These are phyloP conservation scores for Venusia cambrica DNA, from an alignment of 2,888 invertebrate genomes.

Conservation along the genomic window DNA sequence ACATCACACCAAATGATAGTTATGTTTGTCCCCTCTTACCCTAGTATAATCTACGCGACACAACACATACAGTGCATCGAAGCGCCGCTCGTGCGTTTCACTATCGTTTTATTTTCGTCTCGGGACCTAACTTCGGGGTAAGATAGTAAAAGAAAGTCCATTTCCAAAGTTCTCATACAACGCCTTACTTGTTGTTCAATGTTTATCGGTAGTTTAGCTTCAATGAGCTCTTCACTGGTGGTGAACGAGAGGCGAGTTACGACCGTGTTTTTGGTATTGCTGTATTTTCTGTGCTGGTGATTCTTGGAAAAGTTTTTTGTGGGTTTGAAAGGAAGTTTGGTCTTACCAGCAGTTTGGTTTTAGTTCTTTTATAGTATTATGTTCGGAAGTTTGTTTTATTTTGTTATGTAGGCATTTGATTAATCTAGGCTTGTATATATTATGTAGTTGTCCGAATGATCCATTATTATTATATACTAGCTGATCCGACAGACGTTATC, in stretches of 20 bases:
- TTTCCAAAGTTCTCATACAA: slow-evolving; percentile 34
- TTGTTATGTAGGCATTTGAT: too few species aligned
- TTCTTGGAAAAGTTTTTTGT: slow-evolving; percentile 4
- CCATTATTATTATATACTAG: too few species aligned
- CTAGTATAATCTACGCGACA: slow-evolving; percentile 2
- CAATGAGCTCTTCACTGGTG: slow-evolving; percentile 16
- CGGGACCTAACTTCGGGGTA: slow-evolving; percentile 34
- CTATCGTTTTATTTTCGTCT: slow-evolving; percentile 38
- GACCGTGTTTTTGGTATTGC: slow-evolving; percentile 14
- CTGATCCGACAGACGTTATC: too few species aligned
- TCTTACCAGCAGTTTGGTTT: too few species aligned
- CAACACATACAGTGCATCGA: slow-evolving; percentile 23
- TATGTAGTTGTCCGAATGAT: too few species aligned
- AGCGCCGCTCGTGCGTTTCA: slow-evolving; percentile 27
- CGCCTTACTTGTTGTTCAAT: slow-evolving; percentile 25
- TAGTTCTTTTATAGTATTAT: too few species aligned
- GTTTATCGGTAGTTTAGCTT: slow-evolving; percentile 22
- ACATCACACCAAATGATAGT: neutral
- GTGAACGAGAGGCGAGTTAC: slow-evolving; percentile 17
- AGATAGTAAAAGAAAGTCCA: slow-evolving; percentile 37
- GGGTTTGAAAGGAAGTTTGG: too few species aligned
- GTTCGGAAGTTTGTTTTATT: too few species aligned
- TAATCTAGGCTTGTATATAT: too few species aligned
- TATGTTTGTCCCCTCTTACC: neutral
- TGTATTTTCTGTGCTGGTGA: slow-evolving; percentile 9